A percentile compares a stretch with the other conserved stretches of the same genome.
These are phyloP conservation scores for Lagria hirta DNA, from an alignment of 2,888 invertebrate genomes.

Conservation along the genomic window DNA sequence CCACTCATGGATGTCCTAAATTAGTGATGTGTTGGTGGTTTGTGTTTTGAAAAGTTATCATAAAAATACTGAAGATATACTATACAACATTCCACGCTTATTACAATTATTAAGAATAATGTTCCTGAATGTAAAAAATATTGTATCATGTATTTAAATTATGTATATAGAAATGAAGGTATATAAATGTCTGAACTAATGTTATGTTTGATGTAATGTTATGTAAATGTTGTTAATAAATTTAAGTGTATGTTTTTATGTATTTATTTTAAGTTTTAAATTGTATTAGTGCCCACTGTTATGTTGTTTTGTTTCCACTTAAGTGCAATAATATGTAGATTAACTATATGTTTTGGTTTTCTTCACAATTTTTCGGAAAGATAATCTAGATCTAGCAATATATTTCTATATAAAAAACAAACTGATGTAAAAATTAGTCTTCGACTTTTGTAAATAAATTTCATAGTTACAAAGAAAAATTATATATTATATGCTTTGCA, in stretches of 20 bases:
- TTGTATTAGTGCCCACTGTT: conserved; percentile 22
- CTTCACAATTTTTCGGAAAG: conserved; percentile 11
- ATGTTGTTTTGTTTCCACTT: conserved; percentile 13
- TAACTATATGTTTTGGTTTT: conserved; percentile 18
- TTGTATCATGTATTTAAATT: conserved; percentile 39
- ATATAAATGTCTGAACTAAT: conserved; percentile 38
- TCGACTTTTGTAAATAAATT: conserved; percentile 26
- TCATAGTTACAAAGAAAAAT: conserved; percentile 22
- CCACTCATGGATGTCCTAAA: too few relatives aligned
- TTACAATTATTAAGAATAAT: conserved; percentile 47
- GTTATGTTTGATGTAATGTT: conserved; percentile 40
- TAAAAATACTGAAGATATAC: conserved; percentile 12
- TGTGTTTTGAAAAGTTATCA: conserved; percentile 9
- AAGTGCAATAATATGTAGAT: conserved; percentile 17
- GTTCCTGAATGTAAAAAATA: conserved; percentile 49
- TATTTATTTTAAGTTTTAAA: conserved; percentile 19
- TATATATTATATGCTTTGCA: conserved; percentile 25
- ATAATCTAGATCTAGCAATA: conserved; percentile 22
- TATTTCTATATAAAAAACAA: conserved; percentile 22
- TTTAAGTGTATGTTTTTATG: conserved; percentile 32
- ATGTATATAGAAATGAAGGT: conserved; percentile 38
- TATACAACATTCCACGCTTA: conserved; percentile 49
- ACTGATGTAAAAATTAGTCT: conserved; percentile 27
- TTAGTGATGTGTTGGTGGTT: conserved; percentile 17
- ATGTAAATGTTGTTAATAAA: conserved; percentile 37